Evolutionary conservation across 2,113 vertebrate genomes (phyloP), one percentile per base, ranked within the genome.

Genomic region (Ciconia maguari): DNA sequence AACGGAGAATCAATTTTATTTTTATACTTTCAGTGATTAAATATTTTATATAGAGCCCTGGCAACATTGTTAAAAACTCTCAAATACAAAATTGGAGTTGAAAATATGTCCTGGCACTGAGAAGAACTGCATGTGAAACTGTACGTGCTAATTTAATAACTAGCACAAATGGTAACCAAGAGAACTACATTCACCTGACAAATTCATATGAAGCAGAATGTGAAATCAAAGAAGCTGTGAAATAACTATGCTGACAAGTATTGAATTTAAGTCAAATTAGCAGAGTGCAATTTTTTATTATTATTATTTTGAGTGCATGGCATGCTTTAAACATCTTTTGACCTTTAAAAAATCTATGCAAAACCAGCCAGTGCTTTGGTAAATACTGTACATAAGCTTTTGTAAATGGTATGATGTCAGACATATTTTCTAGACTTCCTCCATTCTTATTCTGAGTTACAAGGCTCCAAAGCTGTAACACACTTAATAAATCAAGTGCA

Each of bases 1-100:
- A 92, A 83, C 7, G 11, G 71, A 91, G 85, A 88, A 89, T 54
- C 68, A 42, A 57, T 91, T 92, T 93, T 93, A 69, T 76, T 95
- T 94, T 69, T 24, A 83, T 79, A 85, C 2, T 69, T 52, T 79
- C 62, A 80, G 58, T 91, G 79, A 93, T 58, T 84, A 94, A 92
- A 89, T 95, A 89, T 85, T 89, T 82, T 68, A 83, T 89, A 48
- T 21, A 80, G 36, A 87, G 25, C 20, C 49, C 22, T 74, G 65
- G 41, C 26, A 79, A 70, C 64, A 83, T 25, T 68, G 46, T 65
- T 76, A 83, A 90, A 69, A 85, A 30, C 25, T 92, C 66, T 80
- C 30, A 62, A 71, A 57, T 8, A 64, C 30, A 66, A 95, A 92
- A 84, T 11, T 74, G 34, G 49, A 71, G 10, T 55, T 86, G 60